Percentiles rank a stretch among this genome's conserved stretches.
phyloP scores from a whole-genome alignment of 2,797 vertebrate genomes.

The Borostomias antarcticus region DNA sequence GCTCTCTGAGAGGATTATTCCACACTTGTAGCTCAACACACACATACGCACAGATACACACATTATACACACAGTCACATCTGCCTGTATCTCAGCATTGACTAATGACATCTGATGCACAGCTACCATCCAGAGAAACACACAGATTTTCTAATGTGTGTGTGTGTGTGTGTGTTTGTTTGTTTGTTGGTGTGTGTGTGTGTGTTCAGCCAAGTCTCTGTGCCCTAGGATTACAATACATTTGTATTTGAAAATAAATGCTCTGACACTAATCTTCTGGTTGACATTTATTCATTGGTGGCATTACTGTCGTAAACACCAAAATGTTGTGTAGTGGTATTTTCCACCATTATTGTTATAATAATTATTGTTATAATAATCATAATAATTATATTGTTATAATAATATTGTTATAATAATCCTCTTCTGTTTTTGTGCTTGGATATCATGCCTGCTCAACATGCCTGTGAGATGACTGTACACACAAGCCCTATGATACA shows the following conservation, averaged over 20 bases:
- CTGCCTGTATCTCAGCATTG: neutral
- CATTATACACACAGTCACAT: conserved; percentile 3
- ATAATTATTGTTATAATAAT: too few relatives aligned
- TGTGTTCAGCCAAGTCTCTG: neutral
- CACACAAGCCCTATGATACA: neutral
- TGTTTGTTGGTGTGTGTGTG: neutral
- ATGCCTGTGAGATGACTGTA: neutral
- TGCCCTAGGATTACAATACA: conserved; percentile 8
- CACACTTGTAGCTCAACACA: conserved; percentile 23
- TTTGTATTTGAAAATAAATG: conserved; percentile 13
- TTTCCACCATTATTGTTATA: neutral
- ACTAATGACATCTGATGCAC: conserved; percentile 13
- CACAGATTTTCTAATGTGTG: neutral
- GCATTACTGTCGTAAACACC: neutral
- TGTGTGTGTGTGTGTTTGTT: conserved; percentile 3
- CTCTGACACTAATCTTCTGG: conserved; percentile 14
- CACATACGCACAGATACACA: neutral
- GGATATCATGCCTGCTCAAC: neutral
- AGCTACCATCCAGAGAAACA: conserved; percentile 9
- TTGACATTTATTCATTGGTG: conserved; percentile 7
- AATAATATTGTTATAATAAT: neutral
- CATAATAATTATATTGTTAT: too few relatives aligned
- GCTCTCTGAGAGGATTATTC: conserved; percentile 68
- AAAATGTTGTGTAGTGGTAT: conserved; percentile 3
- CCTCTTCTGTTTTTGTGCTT: neutral